A percentile compares a stretch with the other conserved stretches of the same genome.
Evolutionary conservation across 64 coral and sea anemone genomes (phyloP).

Genomic region (Porites australiensis): DNA sequence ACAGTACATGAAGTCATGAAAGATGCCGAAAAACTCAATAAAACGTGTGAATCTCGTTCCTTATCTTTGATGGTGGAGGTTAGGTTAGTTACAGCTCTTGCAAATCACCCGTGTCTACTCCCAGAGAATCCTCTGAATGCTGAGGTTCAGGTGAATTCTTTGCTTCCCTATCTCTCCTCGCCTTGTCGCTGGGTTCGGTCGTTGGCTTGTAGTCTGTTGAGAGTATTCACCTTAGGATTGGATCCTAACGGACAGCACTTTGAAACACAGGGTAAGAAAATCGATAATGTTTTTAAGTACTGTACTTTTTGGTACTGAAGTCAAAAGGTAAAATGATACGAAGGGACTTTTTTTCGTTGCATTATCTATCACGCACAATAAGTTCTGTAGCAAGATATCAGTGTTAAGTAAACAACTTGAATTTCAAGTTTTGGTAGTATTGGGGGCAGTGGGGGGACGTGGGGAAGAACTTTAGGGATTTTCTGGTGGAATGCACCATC

Average conservation of each 20-base stretch:
- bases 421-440: too few species aligned
- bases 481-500: too few species aligned
- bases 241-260: slow-evolving; percentile 79
- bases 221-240: slow-evolving; percentile 73
- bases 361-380: too few species aligned
- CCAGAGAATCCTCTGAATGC: slow-evolving; percentile 79
- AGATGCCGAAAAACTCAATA: slow-evolving; percentile 77
- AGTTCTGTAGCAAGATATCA: too few species aligned
- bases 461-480: too few species aligned
- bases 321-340: background rate
- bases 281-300: too few species aligned
- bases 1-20: slow-evolving; percentile 75
- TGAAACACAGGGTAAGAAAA: slow-evolving; percentile 73
- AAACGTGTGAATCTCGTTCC: background rate
- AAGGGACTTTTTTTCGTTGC: too few species aligned
- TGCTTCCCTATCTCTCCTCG: slow-evolving; percentile 85
- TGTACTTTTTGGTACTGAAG: background rate
- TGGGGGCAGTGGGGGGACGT: too few species aligned
- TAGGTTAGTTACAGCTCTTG: slow-evolving; percentile 81
- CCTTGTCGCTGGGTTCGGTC: slow-evolving; percentile 67
- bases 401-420: too few species aligned
- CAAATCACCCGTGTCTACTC: slow-evolving; percentile 85
- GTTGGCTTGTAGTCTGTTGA: slow-evolving; percentile 82
- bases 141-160: slow-evolving; percentile 91
- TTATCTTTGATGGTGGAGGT: slow-evolving; percentile 62